Conservation (phyloP, 1,140 invertebrate genomes). For the Elymnias hypermnestra region DNA sequence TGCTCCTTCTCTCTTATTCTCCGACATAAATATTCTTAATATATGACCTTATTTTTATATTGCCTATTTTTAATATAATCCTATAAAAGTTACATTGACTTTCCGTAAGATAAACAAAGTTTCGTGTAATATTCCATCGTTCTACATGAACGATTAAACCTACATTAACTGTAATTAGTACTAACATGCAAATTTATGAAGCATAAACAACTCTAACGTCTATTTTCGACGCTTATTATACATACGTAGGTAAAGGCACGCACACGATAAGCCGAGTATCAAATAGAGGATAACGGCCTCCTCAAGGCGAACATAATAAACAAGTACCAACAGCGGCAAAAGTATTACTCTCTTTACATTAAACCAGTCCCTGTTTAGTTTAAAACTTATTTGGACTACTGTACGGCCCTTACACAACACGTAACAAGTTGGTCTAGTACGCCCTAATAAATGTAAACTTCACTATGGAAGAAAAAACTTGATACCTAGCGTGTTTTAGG, state of each 20-base stretch:
- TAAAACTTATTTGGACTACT: background rate
- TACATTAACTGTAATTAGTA: background rate
- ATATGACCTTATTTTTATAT: too few species aligned
- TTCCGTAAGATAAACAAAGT: too few species aligned
- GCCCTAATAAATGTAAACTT: conserved; percentile 12
- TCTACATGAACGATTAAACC: background rate
- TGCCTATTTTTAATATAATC: too few species aligned
- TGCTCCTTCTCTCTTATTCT: too few species aligned
- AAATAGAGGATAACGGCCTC: conserved; percentile 55
- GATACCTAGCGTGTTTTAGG: conserved; percentile 4
- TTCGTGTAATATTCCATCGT: too few species aligned
- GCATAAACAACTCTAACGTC: background rate
- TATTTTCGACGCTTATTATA: conserved; percentile 12
- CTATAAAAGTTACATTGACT: too few species aligned
- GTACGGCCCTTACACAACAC: conserved; percentile 46
- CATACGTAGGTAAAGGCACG: conserved; percentile 28
- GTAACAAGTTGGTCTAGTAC: conserved; percentile 15
- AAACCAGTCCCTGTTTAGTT: background rate
- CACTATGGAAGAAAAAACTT: conserved; percentile 15
- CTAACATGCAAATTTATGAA: too few species aligned
- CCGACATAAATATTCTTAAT: too few species aligned
- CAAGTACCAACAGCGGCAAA: conserved; percentile 14
- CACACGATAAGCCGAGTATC: conserved; percentile 45
- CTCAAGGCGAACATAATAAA: conserved; percentile 51
- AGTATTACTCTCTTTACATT: conserved; percentile 2